Evolutionary conservation across 2,113 vertebrate species (phyloP), one percentile per base, ranked within the genome.

Genomic region (Salvelinus sp.): DNA sequence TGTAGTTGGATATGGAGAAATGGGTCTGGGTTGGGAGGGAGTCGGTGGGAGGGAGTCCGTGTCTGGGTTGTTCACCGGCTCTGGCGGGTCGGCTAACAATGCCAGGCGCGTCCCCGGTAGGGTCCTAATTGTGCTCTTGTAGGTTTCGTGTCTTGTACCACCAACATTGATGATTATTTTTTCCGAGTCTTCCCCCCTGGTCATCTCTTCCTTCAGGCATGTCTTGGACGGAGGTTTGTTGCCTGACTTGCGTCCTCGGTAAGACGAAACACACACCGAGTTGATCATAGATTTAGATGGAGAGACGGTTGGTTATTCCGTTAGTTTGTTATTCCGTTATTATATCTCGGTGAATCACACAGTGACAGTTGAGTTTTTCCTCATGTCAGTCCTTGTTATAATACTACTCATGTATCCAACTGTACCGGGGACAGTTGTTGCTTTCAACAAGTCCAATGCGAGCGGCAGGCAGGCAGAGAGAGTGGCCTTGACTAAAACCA

Each of bases 211-310:
- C 94, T 97, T 98, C 92, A 98, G 93, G 94, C 97, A 99, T 98
- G 96, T 93, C 96, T 99, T 99, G 75, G 97, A 98, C 80, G 97
- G 94, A 90, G 97, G 95, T 94, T 99, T 99, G 93, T 98, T 99
- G 92, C 96, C 96, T 71, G 98, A 96, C 93, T 99, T 99, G 90
- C 98, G 98, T 91, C 98, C 98, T 76, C 98, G 97, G 93, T 98
- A 99, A 88, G 97, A 96, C 91, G 98, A 99, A 84, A 99, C 97
- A 91, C 98, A 99, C 96, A 99, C 97, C 57, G 98, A 99, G 96
- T 97, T 99, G 88, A 99, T 98, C 98, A 99, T 96, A 95, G 89
- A 83, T 93, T 82, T 91, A 82, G 86, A 90, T 71, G 86, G 77
- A 79, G 48, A 72, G 81, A 74, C 63, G 71, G 22, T 58, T 44